Base-by-base conservation (phyloP, 2,888 invertebrate species). In the Drosophila fulvimacula region DNA sequence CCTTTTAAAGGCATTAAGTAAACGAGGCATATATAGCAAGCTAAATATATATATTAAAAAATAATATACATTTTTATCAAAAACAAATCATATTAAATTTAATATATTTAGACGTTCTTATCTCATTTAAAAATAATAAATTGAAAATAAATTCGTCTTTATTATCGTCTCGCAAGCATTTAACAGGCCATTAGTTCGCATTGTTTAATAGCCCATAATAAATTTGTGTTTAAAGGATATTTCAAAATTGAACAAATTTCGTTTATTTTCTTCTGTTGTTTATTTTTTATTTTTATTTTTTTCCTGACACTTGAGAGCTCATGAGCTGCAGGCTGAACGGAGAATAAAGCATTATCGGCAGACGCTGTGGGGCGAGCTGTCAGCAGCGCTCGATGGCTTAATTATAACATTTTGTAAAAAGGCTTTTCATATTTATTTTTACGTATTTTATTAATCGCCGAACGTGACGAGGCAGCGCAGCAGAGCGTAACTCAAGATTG, bases 351-450 rank as follows among this genome's bases (percentile, higher is more conserved):
- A 70, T 70, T 59, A 59, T 74, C 41, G 55, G 49, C 62, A 38
- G 60, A 17, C 21, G 51, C 64, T 39, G 42, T 53, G 53, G 64
- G 78, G 79, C 72, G 63, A 49, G 48, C 79, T 82, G 85, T 77
- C 85, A 67, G 49, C 68, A 66, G 66, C 42, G 21, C 24, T 27
- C 82, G 71, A 79, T 70, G 60, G 48, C 81, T 74, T 82, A 82
- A 82, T 83, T 85, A 85, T 76, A 67, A 39, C 70, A 64, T 63
- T 69, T 65, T 73, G 48, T 44, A 46, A 57, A 68, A 64, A 53
- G 57, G 39, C 49, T 61, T 42, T 42, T 42, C 6, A 11, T 21
- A 21, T 46, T 48, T 21, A 60, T n/a, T 46, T 55, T 56, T 69
- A 57, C 27, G 19, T 34, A 30, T 30, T 41, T 69, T 76, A 81